Evolutionary conservation across 2,888 invertebrate species (phyloP), one percentile per base, ranked within the genome.

Genomic region (Phaedon cochleariae): DNA sequence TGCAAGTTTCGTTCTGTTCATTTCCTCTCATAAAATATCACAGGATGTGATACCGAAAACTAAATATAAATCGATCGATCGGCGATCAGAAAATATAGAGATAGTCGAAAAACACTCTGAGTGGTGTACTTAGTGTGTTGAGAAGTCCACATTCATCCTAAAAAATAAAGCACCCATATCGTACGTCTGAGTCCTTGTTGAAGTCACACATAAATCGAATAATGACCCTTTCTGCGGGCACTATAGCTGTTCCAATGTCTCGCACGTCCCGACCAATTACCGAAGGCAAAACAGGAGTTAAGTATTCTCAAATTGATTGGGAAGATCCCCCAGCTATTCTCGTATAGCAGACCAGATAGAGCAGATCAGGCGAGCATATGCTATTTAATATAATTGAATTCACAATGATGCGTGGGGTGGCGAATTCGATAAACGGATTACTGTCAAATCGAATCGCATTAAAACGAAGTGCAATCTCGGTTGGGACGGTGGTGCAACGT

Each of bases 371-470:
- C 66, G 76, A 80, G 81, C 84, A 84, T 84, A 84, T 84, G 84
- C 83, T 83, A 83, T 83, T 83, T 83, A 83, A 83, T 83, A 83
- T 83, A 83, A 84, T 84, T 84, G 82, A 83, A 83, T 83, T 81
- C 79, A 74, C 77, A 77, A 79, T 81, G 80, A 80, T 80, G 82
- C 80, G 83, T 82, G 78, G 84, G 84, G 83, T 84, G 84, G 83
- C 82, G 79, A 78, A 82, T 80, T 82, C 83, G 84, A 84, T 84
- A 84, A 84, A 81, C 81, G 83, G 84, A 84, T 84, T 84, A 84
- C 82, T 83, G 84, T 84, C 84, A 84, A 84, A 84, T 84, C 84
- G 83, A 84, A 84, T 84, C 83, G 83, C 76, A 84, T 84, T 84
- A 84, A n/a, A 80, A 80, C 76, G 77, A 74, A 74, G 78, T 81